These are phyloP conservation scores for Pteropus rufus DNA, from an alignment of 2,797 vertebrate species.

Conservation along the genomic window DNA sequence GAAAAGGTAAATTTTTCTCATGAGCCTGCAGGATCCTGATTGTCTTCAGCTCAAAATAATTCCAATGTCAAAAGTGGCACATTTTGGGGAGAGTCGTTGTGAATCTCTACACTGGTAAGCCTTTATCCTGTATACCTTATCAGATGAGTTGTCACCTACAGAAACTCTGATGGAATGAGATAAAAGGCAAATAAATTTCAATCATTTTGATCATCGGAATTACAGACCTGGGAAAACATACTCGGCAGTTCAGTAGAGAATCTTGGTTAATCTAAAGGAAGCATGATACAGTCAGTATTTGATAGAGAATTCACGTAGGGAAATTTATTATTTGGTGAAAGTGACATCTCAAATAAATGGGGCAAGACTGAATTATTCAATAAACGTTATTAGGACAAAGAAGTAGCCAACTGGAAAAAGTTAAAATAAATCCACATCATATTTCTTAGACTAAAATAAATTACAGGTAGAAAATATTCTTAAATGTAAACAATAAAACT, in stretches of 20 bases:
- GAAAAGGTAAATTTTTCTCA: not conserved
- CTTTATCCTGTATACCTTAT: not conserved
- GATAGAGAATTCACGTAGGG: not conserved
- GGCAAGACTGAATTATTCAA: not conserved
- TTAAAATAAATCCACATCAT: not conserved
- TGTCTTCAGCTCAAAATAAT: not conserved
- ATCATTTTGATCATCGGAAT: not conserved
- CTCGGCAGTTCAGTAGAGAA: not conserved
- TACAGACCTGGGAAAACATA: not conserved
- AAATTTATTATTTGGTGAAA: not conserved
- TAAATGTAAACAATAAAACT: not conserved
- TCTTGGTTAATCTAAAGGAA: not conserved
- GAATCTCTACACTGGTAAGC: not conserved
- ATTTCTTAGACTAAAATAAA: conserved; percentile 27
- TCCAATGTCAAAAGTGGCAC: not conserved
- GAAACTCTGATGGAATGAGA: not conserved
- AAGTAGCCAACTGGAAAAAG: not conserved
- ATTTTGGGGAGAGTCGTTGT: not conserved
- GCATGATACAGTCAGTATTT: not conserved
- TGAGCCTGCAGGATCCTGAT: not conserved
- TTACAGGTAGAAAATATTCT: not conserved
- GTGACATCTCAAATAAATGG: not conserved
- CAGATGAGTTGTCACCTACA: not conserved
- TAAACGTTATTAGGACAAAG: not conserved
- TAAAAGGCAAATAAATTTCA: not conserved